Percentiles rank a stretch among this genome's conserved stretches.
These are phyloP conservation scores for Misgurnus anguillicaudatus DNA, from an alignment of 2,113 vertebrate genomes.

Conservation along the genomic window DNA sequence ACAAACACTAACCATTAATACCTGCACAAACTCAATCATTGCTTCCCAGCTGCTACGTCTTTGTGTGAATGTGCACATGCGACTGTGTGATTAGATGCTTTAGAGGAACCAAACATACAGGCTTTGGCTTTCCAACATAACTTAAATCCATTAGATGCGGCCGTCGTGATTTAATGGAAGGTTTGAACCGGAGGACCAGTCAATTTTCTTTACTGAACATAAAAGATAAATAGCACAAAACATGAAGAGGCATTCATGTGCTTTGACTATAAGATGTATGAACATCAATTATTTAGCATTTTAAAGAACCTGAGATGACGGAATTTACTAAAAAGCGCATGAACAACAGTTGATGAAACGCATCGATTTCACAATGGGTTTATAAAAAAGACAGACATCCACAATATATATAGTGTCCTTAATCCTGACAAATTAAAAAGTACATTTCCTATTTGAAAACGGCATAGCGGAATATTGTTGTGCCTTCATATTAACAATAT, in stretches of 20 bases:
- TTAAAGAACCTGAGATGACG: not conserved
- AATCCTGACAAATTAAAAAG: not conserved
- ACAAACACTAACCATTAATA: slow-evolving; percentile 48
- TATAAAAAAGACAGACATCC: not conserved
- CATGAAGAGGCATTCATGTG: not conserved
- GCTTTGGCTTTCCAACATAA: slow-evolving; percentile 46
- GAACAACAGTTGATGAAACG: slow-evolving; percentile 8
- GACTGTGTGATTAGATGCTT: slow-evolving; percentile 47
- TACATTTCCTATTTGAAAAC: not conserved
- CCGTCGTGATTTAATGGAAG: slow-evolving; percentile 14
- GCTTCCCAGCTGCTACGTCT: slow-evolving; percentile 35
- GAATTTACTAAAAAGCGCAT: not conserved
- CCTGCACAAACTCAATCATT: slow-evolving; percentile 48
- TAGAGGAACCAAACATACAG: slow-evolving; percentile 23
- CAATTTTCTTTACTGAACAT: slow-evolving; percentile 2
- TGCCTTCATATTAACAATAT: not conserved
- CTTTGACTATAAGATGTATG: not conserved
- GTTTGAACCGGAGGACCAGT: not conserved
- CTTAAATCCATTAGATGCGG: slow-evolving; percentile 44
- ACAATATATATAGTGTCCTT: not conserved
- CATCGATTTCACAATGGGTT: not conserved
- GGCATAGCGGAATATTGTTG: not conserved
- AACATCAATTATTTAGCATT: not conserved
- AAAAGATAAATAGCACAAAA: not conserved
- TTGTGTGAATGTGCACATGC: slow-evolving; percentile 30